Conservation (phyloP, 1,140 invertebrate genomes). For the Coenobita brevimanus region DNA sequence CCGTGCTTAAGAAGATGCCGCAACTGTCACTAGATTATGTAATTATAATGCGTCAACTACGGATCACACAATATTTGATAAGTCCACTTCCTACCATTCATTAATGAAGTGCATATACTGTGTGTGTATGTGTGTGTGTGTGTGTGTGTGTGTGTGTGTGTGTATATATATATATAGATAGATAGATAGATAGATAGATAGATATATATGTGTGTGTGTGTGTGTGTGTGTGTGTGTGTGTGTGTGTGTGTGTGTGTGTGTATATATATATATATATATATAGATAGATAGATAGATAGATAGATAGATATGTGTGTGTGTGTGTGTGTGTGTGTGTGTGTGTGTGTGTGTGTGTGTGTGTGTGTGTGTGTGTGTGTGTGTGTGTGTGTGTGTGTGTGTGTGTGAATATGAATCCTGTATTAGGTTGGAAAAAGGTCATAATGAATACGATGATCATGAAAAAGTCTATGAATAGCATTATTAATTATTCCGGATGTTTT, state of each 20-base stretch:
- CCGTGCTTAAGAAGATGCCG: too few relatives aligned
- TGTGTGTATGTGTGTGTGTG: neutral
- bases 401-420: neutral
- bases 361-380: slow-evolving; percentile 18
- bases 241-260: slow-evolving; percentile 6
- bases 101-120: neutral
- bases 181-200: too few relatives aligned
- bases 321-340: neutral
- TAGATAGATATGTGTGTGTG: too few relatives aligned
- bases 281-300: too few relatives aligned
- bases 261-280: too few relatives aligned
- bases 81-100: neutral
- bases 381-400: neutral
- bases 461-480: too few relatives aligned
- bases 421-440: neutral
- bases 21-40: too few relatives aligned
- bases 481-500: too few relatives aligned
- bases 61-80: too few relatives aligned
- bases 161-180: slow-evolving; percentile 38
- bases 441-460: too few relatives aligned
- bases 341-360: slow-evolving; percentile 15
- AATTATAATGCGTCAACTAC: too few relatives aligned
- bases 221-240: slow-evolving; percentile 21
- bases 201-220: too few relatives aligned
- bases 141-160: neutral